These are phyloP conservation scores for Sinocyclocheilus grahami DNA, from an alignment of 2,113 vertebrate genomes.

Conservation along the genomic window DNA sequence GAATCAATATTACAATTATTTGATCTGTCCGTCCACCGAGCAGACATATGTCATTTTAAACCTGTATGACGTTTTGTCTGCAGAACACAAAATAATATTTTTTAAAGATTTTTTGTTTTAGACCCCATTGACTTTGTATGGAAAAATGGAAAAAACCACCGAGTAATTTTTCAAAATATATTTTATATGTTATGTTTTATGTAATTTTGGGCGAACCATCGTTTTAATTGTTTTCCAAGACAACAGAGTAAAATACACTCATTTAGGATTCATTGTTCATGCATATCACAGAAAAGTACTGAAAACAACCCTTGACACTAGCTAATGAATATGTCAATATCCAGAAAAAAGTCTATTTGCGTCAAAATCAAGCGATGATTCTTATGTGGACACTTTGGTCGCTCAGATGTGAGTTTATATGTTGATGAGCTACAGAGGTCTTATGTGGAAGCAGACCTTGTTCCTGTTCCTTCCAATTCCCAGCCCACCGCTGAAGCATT, in stretches of 20 bases:
- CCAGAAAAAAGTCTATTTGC: conserved; percentile 5
- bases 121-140: background rate
- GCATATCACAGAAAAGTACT: background rate
- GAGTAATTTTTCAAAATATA: background rate
- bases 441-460: conserved; percentile 47
- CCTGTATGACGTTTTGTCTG: background rate
- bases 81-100: background rate
- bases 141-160: too few species aligned
- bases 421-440: conserved; percentile 14
- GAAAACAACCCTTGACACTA: conserved; percentile 5
- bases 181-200: background rate
- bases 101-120: too few species aligned
- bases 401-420: background rate
- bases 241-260: background rate
- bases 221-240: background rate
- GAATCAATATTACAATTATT: too few species aligned
- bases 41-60: background rate
- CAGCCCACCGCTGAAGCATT: background rate
- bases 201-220: background rate
- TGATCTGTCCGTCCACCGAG: too few species aligned
- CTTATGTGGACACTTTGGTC: conserved; percentile 24
- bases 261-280: background rate
- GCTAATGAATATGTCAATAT: conserved; percentile 48
- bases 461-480: conserved; percentile 62
- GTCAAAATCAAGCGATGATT: conserved; percentile 34